phyloP scores from a whole-genome alignment of 92 coral and sea anemone species.

The Siderastrea radians region DNA sequence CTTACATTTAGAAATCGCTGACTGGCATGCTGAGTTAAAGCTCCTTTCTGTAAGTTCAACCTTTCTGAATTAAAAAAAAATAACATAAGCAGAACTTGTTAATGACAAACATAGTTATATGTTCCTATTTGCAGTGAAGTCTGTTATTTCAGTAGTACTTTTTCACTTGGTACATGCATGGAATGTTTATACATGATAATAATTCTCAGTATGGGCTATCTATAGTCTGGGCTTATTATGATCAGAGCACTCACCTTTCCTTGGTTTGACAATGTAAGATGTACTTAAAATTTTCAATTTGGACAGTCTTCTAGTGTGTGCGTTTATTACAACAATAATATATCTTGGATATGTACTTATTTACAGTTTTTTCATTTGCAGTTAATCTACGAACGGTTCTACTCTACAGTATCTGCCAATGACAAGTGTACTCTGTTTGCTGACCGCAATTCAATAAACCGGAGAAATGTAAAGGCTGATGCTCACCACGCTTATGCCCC shows the following conservation, averaged over 20 bases:
- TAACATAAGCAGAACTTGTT: not conserved
- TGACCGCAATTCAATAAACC: slow-evolving; percentile 54
- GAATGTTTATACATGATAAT: no score
- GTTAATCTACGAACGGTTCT: slow-evolving; percentile 35
- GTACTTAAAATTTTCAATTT: no score
- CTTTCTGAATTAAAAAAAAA: no score
- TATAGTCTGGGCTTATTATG: no score
- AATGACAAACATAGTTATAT: no score
- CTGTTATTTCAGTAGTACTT: no score
- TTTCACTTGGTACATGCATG: no score
- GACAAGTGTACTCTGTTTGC: slow-evolving; percentile 54
- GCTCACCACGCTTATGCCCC: slow-evolving; percentile 55
- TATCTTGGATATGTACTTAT: not conserved
- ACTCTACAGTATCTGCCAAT: slow-evolving; percentile 45
- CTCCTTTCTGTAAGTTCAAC: slow-evolving; percentile 36
- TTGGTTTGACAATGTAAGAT: no score
- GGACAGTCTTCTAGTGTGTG: no score
- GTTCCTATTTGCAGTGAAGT: no score
- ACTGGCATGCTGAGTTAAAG: slow-evolving; percentile 39
- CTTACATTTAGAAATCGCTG: slow-evolving; percentile 34
- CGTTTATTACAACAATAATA: not conserved
- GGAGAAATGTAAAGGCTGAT: slow-evolving; percentile 56
- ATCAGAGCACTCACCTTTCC: no score
- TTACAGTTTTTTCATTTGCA: not conserved
- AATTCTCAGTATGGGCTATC: no score